Percentiles rank a stretch among this genome's conserved stretches.
Conservation (phyloP, 2,113 vertebrate species). For the Motacilla alba region DNA sequence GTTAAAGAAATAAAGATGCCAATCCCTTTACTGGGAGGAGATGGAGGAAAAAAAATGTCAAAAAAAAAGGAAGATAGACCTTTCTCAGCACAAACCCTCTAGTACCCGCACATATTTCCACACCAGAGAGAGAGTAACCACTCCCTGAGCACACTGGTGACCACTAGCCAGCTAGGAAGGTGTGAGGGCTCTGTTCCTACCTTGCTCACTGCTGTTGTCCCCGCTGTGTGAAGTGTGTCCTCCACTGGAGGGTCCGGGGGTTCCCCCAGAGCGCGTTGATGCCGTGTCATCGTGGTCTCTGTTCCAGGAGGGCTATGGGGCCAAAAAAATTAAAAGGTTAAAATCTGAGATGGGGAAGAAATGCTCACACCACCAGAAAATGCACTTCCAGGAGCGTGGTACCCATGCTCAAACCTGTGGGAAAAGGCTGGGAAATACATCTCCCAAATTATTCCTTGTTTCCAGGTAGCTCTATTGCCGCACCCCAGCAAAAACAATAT, state of each 20-base stretch:
- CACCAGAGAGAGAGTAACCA: neutral
- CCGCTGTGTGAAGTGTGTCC: constrained; percentile 98
- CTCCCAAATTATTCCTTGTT: neutral
- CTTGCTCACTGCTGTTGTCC: constrained; percentile 99
- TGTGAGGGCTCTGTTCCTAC: constrained; percentile 75
- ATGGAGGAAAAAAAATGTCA: neutral
- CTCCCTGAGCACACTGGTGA: neutral
- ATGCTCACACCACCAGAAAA: neutral
- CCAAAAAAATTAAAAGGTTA: neutral
- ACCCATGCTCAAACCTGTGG: rapidly evolving
- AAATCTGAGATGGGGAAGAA: neutral
- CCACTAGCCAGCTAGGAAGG: neutral
- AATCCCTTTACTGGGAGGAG: neutral
- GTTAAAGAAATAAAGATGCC: constrained; percentile 26
- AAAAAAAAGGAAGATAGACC: neutral
- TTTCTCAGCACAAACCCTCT: neutral
- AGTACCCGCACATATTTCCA: neutral
- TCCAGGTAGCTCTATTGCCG: neutral
- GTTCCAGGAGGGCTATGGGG: constrained; percentile 93
- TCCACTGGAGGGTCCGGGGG: constrained; percentile 95
- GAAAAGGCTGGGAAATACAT: neutral
- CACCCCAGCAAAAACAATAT: neutral
- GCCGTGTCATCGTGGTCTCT: constrained; percentile 98
- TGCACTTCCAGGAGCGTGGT: rapidly evolving
- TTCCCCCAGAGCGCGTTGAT: constrained; percentile 95